Conservation (phyloP, 2,888 invertebrate genomes). For the Hemicrepidius hirtus region DNA sequence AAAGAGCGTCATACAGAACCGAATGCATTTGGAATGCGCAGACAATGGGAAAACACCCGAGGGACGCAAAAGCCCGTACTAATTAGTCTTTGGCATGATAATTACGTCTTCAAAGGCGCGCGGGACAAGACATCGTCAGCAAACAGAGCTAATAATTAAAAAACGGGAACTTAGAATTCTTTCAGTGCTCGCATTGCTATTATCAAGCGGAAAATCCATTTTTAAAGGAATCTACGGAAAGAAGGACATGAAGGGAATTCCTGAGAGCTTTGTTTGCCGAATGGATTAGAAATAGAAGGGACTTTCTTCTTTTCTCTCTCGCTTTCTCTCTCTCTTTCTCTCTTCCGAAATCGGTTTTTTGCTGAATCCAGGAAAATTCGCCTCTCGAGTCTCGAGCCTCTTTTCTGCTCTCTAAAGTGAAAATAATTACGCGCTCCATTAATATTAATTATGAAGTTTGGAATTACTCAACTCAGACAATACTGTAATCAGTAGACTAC, state of each 20-base stretch:
- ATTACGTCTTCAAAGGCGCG: slow-evolving; percentile 64
- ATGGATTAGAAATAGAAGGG: slow-evolving; percentile 40
- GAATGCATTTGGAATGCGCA: slow-evolving; percentile 48
- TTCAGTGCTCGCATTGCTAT: slow-evolving; percentile 40
- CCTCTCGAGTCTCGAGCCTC: background rate
- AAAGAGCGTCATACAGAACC: slow-evolving; percentile 21
- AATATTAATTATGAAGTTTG: slow-evolving; percentile 47
- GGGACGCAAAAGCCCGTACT: slow-evolving; percentile 55
- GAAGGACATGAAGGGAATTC: slow-evolving; percentile 41
- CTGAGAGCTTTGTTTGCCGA: slow-evolving; percentile 46
- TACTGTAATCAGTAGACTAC: slow-evolving; percentile 42
- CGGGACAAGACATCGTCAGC: slow-evolving; percentile 60
- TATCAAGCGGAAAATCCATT: slow-evolving; percentile 48
- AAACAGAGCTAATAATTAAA: slow-evolving; percentile 63
- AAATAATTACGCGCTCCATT: slow-evolving; percentile 42
- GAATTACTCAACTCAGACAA: slow-evolving; percentile 42
- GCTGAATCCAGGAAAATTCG: slow-evolving; percentile 21
- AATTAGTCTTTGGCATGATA: slow-evolving; percentile 65
- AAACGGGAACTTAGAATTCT: slow-evolving; percentile 54
- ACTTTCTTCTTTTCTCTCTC: background rate
- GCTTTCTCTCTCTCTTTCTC: background rate
- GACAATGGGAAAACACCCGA: slow-evolving; percentile 58
- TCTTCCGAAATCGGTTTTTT: slow-evolving; percentile 22
- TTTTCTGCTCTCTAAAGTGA: slow-evolving; percentile 14
- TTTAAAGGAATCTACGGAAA: slow-evolving; percentile 45